Percentiles rank a stretch among this genome's conserved stretches.
Evolutionary conservation across 1,140 invertebrate species (phyloP).

Genomic region (Trachymyrmex cornetzi): DNA sequence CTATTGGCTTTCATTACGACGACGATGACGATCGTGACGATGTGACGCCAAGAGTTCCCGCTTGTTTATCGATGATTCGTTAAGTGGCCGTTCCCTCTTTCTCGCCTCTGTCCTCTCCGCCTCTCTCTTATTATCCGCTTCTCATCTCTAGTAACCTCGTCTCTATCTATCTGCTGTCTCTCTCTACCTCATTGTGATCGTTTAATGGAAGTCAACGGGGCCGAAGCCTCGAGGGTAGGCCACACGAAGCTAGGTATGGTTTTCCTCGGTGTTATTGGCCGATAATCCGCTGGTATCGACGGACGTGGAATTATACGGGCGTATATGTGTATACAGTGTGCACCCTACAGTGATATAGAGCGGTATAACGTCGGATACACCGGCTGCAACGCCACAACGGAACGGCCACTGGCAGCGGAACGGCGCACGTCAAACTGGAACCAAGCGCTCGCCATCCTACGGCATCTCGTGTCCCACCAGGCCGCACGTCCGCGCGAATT

Average conservation of each 20-base stretch:
- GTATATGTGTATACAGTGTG: conserved; percentile 38
- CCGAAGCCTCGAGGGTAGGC: conserved; percentile 59
- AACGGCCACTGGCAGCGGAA: conserved; percentile 30
- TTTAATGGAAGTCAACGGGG: conserved; percentile 56
- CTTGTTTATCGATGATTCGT: conserved; percentile 75
- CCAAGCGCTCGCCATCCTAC: conserved; percentile 23
- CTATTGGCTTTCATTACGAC: conserved; percentile 65
- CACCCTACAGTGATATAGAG: conserved; percentile 44
- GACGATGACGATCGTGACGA: conserved; percentile 31
- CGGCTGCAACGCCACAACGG: conserved; percentile 32
- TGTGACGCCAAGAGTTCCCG: conserved; percentile 66
- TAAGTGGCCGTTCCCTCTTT: conserved; percentile 67
- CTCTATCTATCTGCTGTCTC: neutral
- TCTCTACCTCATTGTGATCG: conserved; percentile 11
- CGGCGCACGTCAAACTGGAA: conserved; percentile 65
- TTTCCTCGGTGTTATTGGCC: conserved; percentile 76
- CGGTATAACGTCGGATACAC: conserved; percentile 59
- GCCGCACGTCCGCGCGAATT: conserved; percentile 73
- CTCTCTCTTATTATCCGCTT: conserved; percentile 29
- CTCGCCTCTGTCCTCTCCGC: neutral
- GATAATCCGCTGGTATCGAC: conserved; percentile 75
- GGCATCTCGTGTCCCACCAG: conserved; percentile 20
- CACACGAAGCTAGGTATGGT: conserved; percentile 57
- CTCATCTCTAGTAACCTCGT: conserved; percentile 32
- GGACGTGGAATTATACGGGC: conserved; percentile 63